Evolutionary conservation across 2,113 vertebrate species (phyloP), one percentile per base, ranked within the genome.

Genomic region (Perognathus longimembris): DNA sequence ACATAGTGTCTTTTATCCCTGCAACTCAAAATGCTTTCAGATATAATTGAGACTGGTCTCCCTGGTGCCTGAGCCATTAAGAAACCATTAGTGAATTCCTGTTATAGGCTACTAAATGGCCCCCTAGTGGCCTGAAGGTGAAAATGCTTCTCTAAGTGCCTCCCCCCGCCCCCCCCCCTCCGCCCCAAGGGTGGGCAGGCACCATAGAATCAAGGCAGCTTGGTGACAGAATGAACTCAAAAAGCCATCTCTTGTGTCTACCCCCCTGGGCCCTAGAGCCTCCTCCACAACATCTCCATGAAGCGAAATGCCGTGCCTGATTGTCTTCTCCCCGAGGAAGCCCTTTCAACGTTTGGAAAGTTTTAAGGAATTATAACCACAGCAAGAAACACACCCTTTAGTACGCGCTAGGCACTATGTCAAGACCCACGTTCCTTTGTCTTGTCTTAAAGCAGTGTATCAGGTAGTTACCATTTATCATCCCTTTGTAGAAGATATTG

Each of bases 41-140:
- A 94, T 96, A 93, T 96, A 96, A 97, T 96, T 90, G 96, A 97
- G 95, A 69, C 86, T 81, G 71, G 91, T 95, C 94, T 97, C 96
- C 87, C 88, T 67, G 66, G 96, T 96, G 96, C 89, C 89, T 85
- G 77, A 96, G 92, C 94, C 95, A 96, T 97, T 97, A 97, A 96
- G 94, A 95, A 94, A 96, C 95, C 97, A 94, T 97, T 97, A 96
- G 91, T 73, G 76, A 89, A 82, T 92, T 97, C 42, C 92, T 79
- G 70, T 79, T 87, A 81, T 76, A 86, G 86, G 81, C 92, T 81
- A 70, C 91, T 92, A 93, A 96, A 92, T 94, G 96, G 95, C 96
- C 97, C 96, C 97, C 97, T 97, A 96, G 97, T 97, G 97, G 97
- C 89, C 86, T 93, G 86, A 95, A 92, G 91, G 92, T 89, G 97